Evolutionary conservation across 2,113 vertebrate species (phyloP).

Genomic region (Gracilinanus agilis): DNA sequence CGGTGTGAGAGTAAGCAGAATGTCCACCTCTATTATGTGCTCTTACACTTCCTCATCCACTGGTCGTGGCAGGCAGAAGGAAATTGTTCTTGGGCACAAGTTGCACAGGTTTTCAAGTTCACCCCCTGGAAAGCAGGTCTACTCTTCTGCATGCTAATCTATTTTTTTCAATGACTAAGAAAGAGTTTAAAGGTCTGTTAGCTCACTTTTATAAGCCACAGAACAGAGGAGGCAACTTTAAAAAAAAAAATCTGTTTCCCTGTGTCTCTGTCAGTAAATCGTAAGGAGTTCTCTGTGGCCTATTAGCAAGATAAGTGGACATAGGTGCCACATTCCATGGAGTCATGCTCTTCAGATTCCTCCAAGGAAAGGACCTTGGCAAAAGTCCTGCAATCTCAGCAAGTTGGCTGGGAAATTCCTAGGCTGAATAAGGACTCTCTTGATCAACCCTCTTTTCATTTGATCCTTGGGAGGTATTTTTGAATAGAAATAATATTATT

Average conservation of each 20-base stretch:
- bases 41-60: no score
- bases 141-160: background rate
- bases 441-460: background rate
- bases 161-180: background rate
- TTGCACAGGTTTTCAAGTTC: background rate
- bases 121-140: background rate
- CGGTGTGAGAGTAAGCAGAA: background rate
- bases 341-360: background rate
- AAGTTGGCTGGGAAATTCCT: background rate
- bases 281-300: background rate
- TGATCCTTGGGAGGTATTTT: background rate
- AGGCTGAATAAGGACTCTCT: background rate
- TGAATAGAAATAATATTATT: background rate
- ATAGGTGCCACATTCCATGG: background rate
- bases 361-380: background rate
- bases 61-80: no score
- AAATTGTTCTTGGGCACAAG: background rate
- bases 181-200: background rate
- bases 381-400: background rate
- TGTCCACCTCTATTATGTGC: background rate
- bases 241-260: background rate
- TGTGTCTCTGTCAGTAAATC: background rate
- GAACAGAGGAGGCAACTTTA: background rate
- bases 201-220: background rate
- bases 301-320: background rate